A percentile compares a stretch with the other conserved stretches of the same genome.
Conservation (phyloP, 2,888 invertebrate species). For the Geotrupes spiniger region DNA sequence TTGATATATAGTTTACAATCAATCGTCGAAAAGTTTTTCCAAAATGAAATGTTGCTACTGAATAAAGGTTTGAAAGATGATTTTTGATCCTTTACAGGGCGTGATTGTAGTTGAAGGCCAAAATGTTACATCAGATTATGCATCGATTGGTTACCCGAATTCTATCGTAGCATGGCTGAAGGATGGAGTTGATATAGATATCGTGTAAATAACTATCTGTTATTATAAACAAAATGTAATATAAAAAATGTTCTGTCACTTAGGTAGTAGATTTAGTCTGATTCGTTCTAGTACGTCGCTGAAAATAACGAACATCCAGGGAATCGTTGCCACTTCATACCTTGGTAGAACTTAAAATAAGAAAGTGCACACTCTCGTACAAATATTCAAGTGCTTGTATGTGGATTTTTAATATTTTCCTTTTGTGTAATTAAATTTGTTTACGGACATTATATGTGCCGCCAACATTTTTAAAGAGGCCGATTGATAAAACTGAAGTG, state of each 20-base stretch:
- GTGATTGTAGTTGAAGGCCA: conserved; percentile 77
- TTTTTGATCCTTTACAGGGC: no score
- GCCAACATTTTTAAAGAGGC: conserved; percentile 69
- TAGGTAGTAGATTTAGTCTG: conserved; percentile 75
- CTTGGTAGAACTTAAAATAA: conserved; percentile 91
- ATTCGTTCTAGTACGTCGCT: conserved; percentile 80
- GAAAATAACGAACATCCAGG: conserved; percentile 75
- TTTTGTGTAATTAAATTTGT: not conserved
- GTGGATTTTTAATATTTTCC: conserved; percentile 11
- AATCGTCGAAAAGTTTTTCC: no score
- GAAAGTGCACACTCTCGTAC: conserved; percentile 88
- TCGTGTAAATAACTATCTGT: conserved; percentile 60
- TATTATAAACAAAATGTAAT: conserved; percentile 3
- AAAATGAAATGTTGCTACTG: no score
- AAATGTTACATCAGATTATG: conserved; percentile 87
- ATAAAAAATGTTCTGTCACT: conserved; percentile 52
- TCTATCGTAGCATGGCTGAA: conserved; percentile 90
- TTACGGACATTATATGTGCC: conserved; percentile 63
- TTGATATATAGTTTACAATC: no score
- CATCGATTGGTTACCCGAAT: conserved; percentile 85
- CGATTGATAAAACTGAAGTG: conserved; percentile 63
- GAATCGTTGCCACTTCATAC: conserved; percentile 86
- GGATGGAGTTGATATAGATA: conserved; percentile 84
- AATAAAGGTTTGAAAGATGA: no score
- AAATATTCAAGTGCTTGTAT: conserved; percentile 69